Conservation (phyloP, 2,888 invertebrate genomes). For the Mesoligia furuncula region DNA sequence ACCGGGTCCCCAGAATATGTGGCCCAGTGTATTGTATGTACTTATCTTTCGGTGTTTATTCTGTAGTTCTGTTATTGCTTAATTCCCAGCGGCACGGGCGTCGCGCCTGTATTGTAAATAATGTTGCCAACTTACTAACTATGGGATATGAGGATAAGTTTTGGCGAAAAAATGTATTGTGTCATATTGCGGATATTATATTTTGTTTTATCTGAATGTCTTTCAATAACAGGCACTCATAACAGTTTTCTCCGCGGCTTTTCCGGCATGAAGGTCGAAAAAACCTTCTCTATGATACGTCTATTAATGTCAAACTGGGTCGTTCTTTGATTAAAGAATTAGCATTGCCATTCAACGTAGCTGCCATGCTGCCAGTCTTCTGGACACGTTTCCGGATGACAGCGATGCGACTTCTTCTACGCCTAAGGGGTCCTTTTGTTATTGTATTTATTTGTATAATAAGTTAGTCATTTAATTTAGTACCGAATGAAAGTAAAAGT, state of each 20-base stretch:
- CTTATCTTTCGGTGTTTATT: conserved; percentile 80
- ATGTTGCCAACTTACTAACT: conserved; percentile 60
- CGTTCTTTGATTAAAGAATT: too few relatives aligned
- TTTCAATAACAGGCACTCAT: not conserved
- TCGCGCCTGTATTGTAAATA: conserved; percentile 65
- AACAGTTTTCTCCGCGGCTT: not conserved
- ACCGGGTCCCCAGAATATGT: conserved; percentile 80
- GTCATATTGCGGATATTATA: conserved; percentile 4
- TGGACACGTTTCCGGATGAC: not conserved
- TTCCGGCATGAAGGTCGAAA: not conserved
- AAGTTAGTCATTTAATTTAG: not conserved
- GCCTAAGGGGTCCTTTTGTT: not conserved
- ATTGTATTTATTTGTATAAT: not conserved
- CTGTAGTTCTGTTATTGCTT: conserved; percentile 77
- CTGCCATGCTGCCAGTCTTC: not conserved
- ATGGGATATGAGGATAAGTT: conserved; percentile 35
- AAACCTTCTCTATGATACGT: not conserved
- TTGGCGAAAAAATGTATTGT: conserved; percentile 29
- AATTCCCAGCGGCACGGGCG: conserved; percentile 77
- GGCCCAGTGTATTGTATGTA: conserved; percentile 81
- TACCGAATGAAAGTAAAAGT: too few relatives aligned
- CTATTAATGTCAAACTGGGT: not conserved
- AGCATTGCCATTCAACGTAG: not conserved
- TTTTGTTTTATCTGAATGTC: not conserved
- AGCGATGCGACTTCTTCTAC: not conserved